Conservation (phyloP, 2,113 vertebrate species). For the Psephotus haematonotus region DNA sequence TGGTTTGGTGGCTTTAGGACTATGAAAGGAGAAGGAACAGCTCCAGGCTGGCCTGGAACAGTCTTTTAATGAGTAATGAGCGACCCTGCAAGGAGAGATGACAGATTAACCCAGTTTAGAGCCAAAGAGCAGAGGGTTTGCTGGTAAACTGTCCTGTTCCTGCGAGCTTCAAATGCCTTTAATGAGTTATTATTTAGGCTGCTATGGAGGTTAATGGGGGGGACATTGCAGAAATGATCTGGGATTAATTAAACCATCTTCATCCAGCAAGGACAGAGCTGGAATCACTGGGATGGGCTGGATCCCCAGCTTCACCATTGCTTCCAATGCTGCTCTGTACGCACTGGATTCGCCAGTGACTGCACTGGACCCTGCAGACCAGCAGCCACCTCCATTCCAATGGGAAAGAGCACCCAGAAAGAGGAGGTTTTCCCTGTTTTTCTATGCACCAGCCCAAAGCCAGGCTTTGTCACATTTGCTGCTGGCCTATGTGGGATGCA, state of each 20-base stretch:
- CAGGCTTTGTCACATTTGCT: not conserved
- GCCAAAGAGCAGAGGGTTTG: slow-evolving; percentile 4
- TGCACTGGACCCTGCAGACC: not conserved
- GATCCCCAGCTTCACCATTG: fast-evolving
- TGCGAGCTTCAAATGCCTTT: slow-evolving; percentile 1
- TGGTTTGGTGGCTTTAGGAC: not conserved
- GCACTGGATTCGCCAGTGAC: fast-evolving
- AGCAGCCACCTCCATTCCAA: fast-evolving
- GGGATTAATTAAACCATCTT: slow-evolving; percentile 49
- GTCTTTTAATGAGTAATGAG: not conserved
- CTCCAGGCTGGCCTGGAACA: not conserved
- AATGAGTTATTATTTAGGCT: slow-evolving; percentile 48
- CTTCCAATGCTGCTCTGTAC: fast-evolving
- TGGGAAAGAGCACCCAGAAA: not conserved
- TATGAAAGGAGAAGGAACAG: not conserved
- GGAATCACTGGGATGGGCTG: not conserved
- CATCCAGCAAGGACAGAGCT: not conserved
- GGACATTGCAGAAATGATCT: slow-evolving; percentile 14
- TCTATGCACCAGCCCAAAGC: not conserved
- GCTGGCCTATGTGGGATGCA: fast-evolving
- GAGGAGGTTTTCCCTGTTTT: not conserved
- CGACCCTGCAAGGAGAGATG: not conserved
- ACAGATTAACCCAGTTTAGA: slow-evolving; percentile 56
- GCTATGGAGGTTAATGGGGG: slow-evolving; percentile 34
- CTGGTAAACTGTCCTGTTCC: slow-evolving; percentile 41